Conservation (phyloP, 2,888 invertebrate species). For the Leptodirus hochenwartii region DNA sequence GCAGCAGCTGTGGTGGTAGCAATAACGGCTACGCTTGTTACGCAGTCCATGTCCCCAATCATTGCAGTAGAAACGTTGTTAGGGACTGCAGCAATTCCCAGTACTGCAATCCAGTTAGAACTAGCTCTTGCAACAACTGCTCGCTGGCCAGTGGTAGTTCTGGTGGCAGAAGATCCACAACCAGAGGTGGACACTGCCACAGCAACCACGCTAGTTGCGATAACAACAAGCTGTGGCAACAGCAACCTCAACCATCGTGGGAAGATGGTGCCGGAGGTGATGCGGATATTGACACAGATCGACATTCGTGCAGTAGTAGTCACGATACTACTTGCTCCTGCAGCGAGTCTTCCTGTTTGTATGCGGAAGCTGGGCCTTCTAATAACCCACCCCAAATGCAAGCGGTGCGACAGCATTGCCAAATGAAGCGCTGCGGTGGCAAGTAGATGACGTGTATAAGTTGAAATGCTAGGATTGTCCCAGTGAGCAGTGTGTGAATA, state of each 20-base stretch:
- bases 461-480: too few relatives aligned
- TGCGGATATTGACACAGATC: constrained; percentile 29
- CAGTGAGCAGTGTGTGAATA: too few relatives aligned
- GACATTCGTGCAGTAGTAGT: constrained; percentile 30
- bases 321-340: constrained; percentile 42
- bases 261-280: constrained; percentile 23
- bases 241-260: constrained; percentile 18
- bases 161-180: constrained; percentile 20
- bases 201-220: constrained; percentile 20
- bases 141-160: constrained; percentile 25
- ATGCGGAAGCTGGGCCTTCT: constrained; percentile 36
- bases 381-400: constrained; percentile 9
- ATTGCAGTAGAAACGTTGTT: constrained; percentile 14
- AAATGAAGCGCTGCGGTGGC: too few relatives aligned
- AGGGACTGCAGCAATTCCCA: constrained; percentile 10
- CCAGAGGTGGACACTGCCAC: constrained; percentile 20
- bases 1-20: constrained; percentile 22
- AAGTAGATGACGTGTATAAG: too few relatives aligned
- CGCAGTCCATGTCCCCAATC: constrained; percentile 23
- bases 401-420: too few relatives aligned
- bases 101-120: constrained; percentile 15
- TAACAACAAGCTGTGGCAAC: constrained; percentile 20
- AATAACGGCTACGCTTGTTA: constrained; percentile 25
- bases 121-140: constrained; percentile 23
- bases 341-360: constrained; percentile 42